A percentile compares a stretch with the other conserved stretches of the same genome.
Evolutionary conservation across 1,140 invertebrate species (phyloP).

Genomic region (Drosophila oshimai): DNA sequence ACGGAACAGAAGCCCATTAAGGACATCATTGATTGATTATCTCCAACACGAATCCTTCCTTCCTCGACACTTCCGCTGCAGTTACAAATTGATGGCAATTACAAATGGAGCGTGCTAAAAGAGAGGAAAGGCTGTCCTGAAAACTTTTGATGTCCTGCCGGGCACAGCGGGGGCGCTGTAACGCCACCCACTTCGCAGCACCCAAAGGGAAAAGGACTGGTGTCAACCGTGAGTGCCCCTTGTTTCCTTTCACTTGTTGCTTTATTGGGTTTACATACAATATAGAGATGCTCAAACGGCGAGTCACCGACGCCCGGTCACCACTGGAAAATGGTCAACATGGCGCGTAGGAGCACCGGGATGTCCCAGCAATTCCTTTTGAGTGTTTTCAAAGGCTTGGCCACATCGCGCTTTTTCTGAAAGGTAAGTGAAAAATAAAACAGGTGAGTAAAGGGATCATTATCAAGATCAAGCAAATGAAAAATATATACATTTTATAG

Average conservation of each 20-base stretch:
- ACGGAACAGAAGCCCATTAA: not conserved
- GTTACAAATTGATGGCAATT: slow-evolving; percentile 31
- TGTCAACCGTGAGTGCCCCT: slow-evolving; percentile 5
- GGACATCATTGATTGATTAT: slow-evolving; percentile 19
- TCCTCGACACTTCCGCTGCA: slow-evolving; percentile 22
- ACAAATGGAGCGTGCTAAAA: slow-evolving; percentile 1
- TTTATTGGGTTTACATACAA: slow-evolving; percentile 42
- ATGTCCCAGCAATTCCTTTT: slow-evolving; percentile 59
- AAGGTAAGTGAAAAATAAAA: not conserved
- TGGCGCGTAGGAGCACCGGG: slow-evolving; percentile 26
- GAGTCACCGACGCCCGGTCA: slow-evolving; percentile 1
- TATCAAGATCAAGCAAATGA: not conserved
- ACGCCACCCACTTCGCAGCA: not conserved
- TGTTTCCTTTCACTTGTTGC: slow-evolving; percentile 34
- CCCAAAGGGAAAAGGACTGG: slow-evolving; percentile 1
- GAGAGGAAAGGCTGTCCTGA: not conserved
- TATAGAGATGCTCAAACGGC: not conserved
- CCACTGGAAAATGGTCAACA: slow-evolving; percentile 47
- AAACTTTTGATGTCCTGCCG: slow-evolving; percentile 29
- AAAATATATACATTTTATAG: too few species aligned
- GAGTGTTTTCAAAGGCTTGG: slow-evolving; percentile 32
- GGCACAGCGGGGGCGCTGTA: not conserved
- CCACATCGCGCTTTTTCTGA: slow-evolving; percentile 48
- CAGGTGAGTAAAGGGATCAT: not conserved
- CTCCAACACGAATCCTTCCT: slow-evolving; percentile 7